Base-by-base conservation (phyloP, 2,797 vertebrate species). In the Sarcoramphus papa region DNA sequence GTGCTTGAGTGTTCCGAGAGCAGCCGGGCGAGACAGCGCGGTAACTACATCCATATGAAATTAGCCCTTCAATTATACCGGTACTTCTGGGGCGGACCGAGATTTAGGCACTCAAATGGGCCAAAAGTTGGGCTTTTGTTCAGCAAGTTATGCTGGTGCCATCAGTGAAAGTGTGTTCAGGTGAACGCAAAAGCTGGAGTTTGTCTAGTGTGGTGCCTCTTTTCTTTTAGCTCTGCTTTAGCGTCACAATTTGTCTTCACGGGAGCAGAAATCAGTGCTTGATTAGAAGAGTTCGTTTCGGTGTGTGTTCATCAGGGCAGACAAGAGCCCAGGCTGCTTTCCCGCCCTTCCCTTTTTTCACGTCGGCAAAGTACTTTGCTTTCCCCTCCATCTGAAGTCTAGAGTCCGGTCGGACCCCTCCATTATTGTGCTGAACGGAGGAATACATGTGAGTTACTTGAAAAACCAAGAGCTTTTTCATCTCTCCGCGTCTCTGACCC, bases 1-100 rank as follows among this genome's bases (percentile, higher is more conserved):
- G 10, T 43, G 25, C 62, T 64, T 21, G 19, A 35, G 37, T 10
- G 8, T 53, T n/a, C 69, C 21, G 50, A 77, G 64, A 69, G 85
- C 50, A 18, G 28, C 53, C 1, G 1, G 9, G 37, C 1, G 1
- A 82, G 53, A 28, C 64, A 40, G 37, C 9, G 2, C 54, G 41
- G 45, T 24, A 41, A 73, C 19, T 53, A 53, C 77, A 48, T 35
- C 60, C 16, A 0, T 50, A 10, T 37, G 35, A 83, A 73, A 87
- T 83, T 20, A 85, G 23, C 25, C 60, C 27, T 64, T 77, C 51
- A 37, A 21, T 65, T 62, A 23, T 33, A 14, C 37, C 13, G 21
- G 16, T 19, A 3, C 70, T 60, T 69, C 22, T 30, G 33, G 31
- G 25, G 37, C 2, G 1, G 53, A 18, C 37, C 70, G 23, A 78